A percentile compares a stretch with the other conserved stretches of the same genome.
These are phyloP conservation scores for Sebastes matsubarae DNA, from an alignment of 2,797 vertebrate genomes.

Conservation along the genomic window DNA sequence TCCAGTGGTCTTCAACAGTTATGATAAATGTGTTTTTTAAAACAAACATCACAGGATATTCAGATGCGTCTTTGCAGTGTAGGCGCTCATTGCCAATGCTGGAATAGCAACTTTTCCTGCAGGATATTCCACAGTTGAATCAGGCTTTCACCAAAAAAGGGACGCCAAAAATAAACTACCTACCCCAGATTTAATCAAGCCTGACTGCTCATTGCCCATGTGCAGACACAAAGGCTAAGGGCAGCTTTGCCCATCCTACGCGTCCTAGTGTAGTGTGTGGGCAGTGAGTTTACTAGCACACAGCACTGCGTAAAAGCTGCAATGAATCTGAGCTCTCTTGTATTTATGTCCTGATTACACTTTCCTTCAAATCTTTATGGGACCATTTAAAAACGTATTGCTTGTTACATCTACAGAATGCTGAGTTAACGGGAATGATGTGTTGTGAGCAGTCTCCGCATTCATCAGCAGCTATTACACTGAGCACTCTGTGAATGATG, in stretches of 20 bases:
- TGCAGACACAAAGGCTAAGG: not conserved
- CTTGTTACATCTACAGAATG: slow-evolving; percentile 12
- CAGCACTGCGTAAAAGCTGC: slow-evolving; percentile 20
- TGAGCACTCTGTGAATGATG: not conserved
- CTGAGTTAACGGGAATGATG: slow-evolving; percentile 1
- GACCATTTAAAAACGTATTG: slow-evolving; percentile 18
- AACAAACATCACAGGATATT: not conserved
- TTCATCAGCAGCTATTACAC: not conserved
- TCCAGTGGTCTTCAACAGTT: not conserved
- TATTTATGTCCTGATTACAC: slow-evolving; percentile 35
- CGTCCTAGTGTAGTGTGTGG: not conserved
- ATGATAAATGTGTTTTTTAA: not conserved
- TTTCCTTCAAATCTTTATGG: slow-evolving; percentile 36
- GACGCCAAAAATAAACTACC: not conserved
- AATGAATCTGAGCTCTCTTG: slow-evolving; percentile 25
- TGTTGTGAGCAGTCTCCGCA: not conserved
- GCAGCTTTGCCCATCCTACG: not conserved
- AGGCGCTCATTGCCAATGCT: not conserved
- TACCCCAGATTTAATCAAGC: not conserved
- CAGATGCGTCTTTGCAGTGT: not conserved
- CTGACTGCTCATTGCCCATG: not conserved
- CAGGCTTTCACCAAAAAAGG: not conserved
- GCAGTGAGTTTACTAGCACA: slow-evolving; percentile 11
- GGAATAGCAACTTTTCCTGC: not conserved
- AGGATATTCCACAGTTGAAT: not conserved